Conservation (phyloP, 2,797 vertebrate genomes). For the Anguilla anguilla region DNA sequence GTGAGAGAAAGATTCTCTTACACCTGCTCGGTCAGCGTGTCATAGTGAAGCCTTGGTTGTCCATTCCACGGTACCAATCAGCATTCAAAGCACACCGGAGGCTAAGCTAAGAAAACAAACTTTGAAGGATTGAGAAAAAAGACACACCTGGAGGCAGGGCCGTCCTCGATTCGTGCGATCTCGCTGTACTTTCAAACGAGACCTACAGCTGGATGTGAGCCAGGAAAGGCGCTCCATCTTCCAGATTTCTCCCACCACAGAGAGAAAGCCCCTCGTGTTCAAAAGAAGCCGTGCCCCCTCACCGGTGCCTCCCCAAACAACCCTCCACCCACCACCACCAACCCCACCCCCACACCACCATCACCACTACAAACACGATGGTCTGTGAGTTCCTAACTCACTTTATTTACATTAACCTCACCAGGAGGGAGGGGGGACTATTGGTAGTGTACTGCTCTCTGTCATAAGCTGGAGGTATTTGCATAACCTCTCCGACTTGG, state of each 20-base stretch:
- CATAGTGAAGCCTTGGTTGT: neutral
- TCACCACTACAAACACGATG: slow-evolving; percentile 59
- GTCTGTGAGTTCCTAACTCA: slow-evolving; percentile 48
- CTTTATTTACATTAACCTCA: slow-evolving; percentile 66
- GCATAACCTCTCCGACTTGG: slow-evolving; percentile 69
- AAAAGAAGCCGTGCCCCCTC: slow-evolving; percentile 56
- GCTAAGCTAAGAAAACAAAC: slow-evolving; percentile 11
- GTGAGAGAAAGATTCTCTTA: neutral
- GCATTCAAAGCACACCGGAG: slow-evolving; percentile 14
- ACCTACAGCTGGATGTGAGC: neutral
- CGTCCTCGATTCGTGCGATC: neutral
- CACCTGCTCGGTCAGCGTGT: slow-evolving; percentile 1
- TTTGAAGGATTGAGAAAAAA: neutral
- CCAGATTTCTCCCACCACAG: neutral
- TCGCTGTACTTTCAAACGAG: neutral
- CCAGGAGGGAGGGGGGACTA: neutral
- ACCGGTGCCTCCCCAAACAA: slow-evolving; percentile 45
- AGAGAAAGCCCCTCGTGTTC: slow-evolving; percentile 38
- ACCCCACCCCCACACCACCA: slow-evolving; percentile 37
- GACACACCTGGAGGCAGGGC: neutral
- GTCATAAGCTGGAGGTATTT: slow-evolving; percentile 68
- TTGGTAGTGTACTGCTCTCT: slow-evolving; percentile 65
- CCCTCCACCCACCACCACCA: slow-evolving; percentile 52
- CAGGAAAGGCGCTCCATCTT: neutral
- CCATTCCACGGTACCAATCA: neutral